Conservation (phyloP, 2,888 invertebrate genomes). For the Clanis bilineata region DNA sequence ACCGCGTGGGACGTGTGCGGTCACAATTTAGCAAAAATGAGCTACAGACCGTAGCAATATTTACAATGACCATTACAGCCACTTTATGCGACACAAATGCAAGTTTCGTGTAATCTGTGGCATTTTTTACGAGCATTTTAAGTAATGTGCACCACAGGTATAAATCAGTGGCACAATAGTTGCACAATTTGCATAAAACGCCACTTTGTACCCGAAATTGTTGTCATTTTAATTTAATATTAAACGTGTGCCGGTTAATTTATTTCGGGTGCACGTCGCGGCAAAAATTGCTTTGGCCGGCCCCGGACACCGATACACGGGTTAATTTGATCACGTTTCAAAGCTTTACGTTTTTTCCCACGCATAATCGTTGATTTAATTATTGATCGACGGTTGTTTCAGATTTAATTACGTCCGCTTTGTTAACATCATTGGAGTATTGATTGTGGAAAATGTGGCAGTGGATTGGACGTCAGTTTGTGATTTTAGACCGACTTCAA, state of each 20-base stretch:
- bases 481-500: too few species aligned
- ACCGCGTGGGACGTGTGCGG: constrained; percentile 9
- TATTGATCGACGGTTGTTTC: constrained; percentile 3
- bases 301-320: constrained; percentile 33
- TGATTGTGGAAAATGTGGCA: neutral
- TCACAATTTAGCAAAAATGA: constrained; percentile 16
- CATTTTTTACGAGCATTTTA: constrained; percentile 61
- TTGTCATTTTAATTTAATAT: constrained; percentile 60
- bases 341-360: constrained; percentile 25
- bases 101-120: constrained; percentile 53
- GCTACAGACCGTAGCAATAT: constrained; percentile 38
- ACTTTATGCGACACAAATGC: constrained; percentile 57
- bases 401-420: constrained; percentile 7
- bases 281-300: constrained; percentile 25
- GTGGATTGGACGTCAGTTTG: neutral
- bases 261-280: constrained; percentile 32
- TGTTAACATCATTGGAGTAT: neutral
- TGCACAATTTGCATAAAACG: constrained; percentile 59
- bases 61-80: constrained; percentile 48
- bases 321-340: constrained; percentile 38
- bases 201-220: constrained; percentile 49
- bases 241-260: constrained; percentile 39
- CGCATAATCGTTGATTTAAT: constrained; percentile 14
- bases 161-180: constrained; percentile 58
- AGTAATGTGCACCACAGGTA: constrained; percentile 51